phyloP scores from a whole-genome alignment of 2,888 invertebrate genomes.

The Erebia epiphron region DNA sequence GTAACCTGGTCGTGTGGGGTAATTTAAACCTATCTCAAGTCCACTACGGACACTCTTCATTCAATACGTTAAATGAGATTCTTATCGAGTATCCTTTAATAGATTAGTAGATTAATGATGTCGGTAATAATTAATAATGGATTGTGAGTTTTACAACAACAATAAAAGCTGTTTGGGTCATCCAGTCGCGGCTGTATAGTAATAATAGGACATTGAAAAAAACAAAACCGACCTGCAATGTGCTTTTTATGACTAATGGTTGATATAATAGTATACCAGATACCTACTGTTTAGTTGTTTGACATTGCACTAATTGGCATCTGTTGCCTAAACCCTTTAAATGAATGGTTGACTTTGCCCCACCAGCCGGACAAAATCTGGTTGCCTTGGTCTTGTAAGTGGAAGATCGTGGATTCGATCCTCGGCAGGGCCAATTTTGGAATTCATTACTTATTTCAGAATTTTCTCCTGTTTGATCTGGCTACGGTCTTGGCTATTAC shows the following conservation, averaged over 20 bases:
- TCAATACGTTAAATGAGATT: slow-evolving; percentile 84
- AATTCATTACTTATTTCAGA: too few relatives aligned
- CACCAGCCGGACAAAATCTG: too few relatives aligned
- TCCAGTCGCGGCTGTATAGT: not conserved
- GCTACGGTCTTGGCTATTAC: too few relatives aligned
- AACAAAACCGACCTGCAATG: not conserved
- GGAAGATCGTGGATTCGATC: too few relatives aligned
- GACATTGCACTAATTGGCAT: too few relatives aligned
- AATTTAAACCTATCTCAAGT: slow-evolving; percentile 81
- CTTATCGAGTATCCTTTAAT: slow-evolving; percentile 82
- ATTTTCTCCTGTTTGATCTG: too few relatives aligned
- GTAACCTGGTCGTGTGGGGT: slow-evolving; percentile 46
- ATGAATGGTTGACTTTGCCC: too few relatives aligned
- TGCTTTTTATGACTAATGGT: not conserved
- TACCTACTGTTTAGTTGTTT: too few relatives aligned
- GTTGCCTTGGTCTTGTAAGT: too few relatives aligned
- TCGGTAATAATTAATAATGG: slow-evolving; percentile 83
- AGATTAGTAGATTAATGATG: slow-evolving; percentile 84
- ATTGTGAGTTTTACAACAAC: slow-evolving; percentile 82
- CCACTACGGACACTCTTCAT: slow-evolving; percentile 82
- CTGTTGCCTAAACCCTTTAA: too few relatives aligned
- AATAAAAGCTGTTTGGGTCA: slow-evolving; percentile 76
- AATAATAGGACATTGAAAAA: slow-evolving; percentile 6
- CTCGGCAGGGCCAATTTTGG: too few relatives aligned
- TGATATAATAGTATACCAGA: too few relatives aligned